phyloP scores from a whole-genome alignment of 2,113 vertebrate species.

The Pavo muticus region DNA sequence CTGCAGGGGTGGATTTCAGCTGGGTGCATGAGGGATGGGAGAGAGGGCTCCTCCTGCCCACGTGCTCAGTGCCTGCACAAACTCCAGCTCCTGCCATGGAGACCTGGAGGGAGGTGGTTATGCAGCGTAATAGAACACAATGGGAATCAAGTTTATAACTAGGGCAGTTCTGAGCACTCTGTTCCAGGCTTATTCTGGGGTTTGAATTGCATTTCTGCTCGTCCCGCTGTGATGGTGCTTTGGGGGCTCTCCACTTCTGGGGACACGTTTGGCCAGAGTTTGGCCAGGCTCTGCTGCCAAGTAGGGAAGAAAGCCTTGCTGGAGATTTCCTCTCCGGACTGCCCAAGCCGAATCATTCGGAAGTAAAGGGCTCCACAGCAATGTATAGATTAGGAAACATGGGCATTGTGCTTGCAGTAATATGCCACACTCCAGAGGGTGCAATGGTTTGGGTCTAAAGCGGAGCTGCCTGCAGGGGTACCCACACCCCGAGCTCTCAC shows the following conservation, averaged over 20 bases:
- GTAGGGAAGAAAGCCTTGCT: background rate
- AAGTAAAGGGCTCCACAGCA: background rate
- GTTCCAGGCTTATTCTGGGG: background rate
- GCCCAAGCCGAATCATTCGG: background rate
- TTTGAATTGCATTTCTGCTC: background rate
- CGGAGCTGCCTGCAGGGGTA: background rate
- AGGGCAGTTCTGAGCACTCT: accelerated
- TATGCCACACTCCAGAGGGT: background rate
- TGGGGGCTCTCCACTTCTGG: background rate
- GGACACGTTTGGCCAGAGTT: background rate
- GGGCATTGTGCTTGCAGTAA: background rate
- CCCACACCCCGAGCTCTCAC: background rate
- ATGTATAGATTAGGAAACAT: accelerated
- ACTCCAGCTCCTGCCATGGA: background rate
- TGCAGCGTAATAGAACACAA: accelerated
- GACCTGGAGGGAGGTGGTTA: background rate
- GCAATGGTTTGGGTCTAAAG: background rate
- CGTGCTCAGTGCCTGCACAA: background rate
- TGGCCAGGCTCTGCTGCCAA: background rate
- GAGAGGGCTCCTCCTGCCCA: accelerated
- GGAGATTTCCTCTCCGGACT: background rate
- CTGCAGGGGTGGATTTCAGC: background rate
- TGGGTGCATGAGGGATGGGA: accelerated
- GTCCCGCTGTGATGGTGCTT: background rate
- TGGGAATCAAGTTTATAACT: background rate